Conservation (phyloP, 2,113 vertebrate genomes). For the Peromyscus maniculatus region DNA sequence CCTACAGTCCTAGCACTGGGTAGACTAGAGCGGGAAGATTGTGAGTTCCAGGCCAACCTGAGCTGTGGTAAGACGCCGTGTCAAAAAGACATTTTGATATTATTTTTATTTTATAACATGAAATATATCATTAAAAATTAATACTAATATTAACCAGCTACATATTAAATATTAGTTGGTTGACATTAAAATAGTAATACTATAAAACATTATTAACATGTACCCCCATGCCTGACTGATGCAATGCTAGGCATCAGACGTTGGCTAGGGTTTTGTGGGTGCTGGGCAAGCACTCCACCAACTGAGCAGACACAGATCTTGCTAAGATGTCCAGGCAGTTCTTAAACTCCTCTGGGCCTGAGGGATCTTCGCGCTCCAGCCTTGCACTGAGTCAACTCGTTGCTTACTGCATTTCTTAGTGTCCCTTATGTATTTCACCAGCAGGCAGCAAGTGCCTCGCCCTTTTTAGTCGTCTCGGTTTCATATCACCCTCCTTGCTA, state of each 20-base stretch:
- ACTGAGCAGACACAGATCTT: background rate
- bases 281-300: background rate
- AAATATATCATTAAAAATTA: background rate
- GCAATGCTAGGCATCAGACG: background rate
- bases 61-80: background rate
- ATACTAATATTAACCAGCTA: background rate
- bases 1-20: background rate
- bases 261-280: background rate
- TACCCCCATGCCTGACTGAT: background rate
- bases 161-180: background rate
- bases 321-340: background rate
- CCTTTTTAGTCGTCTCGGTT: background rate
- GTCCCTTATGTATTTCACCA: background rate
- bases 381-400: background rate
- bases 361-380: background rate
- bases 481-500: background rate
- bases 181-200: background rate
- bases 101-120: background rate
- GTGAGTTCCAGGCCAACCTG: background rate
- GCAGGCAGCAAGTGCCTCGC: background rate
- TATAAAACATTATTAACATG: background rate
- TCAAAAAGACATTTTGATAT: background rate
- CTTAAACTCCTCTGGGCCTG: background rate
- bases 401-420: background rate
- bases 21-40: background rate